Percentiles rank a stretch among this genome's conserved stretches.
These are phyloP conservation scores for Oophaga sylvatica DNA, from an alignment of 2,797 vertebrate genomes.

Conservation along the genomic window DNA sequence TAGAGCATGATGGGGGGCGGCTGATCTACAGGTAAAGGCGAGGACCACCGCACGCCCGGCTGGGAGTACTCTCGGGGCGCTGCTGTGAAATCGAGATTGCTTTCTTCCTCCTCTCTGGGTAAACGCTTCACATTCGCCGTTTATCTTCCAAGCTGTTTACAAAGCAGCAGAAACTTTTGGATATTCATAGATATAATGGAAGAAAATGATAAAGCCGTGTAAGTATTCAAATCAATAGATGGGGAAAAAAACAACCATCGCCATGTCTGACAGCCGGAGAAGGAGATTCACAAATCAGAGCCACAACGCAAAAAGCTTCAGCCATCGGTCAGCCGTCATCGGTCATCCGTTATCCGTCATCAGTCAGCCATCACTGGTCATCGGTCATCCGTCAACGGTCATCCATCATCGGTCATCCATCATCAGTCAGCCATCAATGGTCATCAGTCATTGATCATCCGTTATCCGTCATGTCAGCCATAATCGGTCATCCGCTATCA, in stretches of 20 bases:
- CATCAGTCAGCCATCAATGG: too few relatives aligned
- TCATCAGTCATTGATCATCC: too few relatives aligned
- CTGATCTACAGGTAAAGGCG: constrained; percentile 48
- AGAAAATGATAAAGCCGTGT: too few relatives aligned
- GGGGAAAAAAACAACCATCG: neutral
- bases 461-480: too few relatives aligned
- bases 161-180: neutral
- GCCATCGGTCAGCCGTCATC: neutral
- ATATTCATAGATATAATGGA: neutral
- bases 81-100: constrained; percentile 22
- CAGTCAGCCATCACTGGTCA: too few relatives aligned
- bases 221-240: constrained; percentile 2
- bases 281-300: neutral
- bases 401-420: too few relatives aligned
- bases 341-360: neutral
- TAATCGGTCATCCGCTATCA: neutral
- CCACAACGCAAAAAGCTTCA: neutral
- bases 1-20: constrained; percentile 7
- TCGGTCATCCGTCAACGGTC: too few relatives aligned
- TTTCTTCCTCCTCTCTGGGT: neutral
- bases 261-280: neutral
- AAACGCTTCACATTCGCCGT: neutral
- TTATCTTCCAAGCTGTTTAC: neutral
- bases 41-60: neutral
- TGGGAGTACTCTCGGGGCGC: neutral